These are phyloP conservation scores for Bactericera cockerelli DNA, from an alignment of 1,140 invertebrate species.

Conservation along the genomic window DNA sequence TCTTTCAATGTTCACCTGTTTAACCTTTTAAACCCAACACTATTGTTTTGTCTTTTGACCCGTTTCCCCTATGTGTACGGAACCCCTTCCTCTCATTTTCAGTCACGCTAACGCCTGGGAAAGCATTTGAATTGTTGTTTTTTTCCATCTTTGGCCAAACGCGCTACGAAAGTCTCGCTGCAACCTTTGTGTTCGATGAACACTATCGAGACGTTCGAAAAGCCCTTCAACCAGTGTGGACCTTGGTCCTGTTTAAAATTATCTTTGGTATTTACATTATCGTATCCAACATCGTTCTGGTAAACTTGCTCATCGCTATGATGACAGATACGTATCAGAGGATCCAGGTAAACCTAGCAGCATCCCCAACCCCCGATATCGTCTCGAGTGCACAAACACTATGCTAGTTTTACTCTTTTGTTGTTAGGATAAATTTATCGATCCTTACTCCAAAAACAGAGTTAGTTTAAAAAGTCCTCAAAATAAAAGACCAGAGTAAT, in stretches of 20 bases:
- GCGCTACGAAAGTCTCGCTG: slow-evolving; percentile 53
- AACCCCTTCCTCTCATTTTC: slow-evolving; percentile 23
- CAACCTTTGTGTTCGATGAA: background rate
- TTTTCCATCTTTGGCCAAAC: slow-evolving; percentile 98
- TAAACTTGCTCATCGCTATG: slow-evolving; percentile 99
- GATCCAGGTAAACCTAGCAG: slow-evolving; percentile 57
- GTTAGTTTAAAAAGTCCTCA: no score
- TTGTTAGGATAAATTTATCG: no score
- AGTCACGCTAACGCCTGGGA: slow-evolving; percentile 74
- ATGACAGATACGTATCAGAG: slow-evolving; percentile 99
- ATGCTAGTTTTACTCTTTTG: no score
- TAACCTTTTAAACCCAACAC: no score
- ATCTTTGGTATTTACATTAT: slow-evolving; percentile 89
- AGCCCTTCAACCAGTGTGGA: slow-evolving; percentile 49
- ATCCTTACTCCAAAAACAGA: no score
- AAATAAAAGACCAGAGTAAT: no score
- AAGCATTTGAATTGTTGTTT: slow-evolving; percentile 93
- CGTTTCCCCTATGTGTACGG: no score
- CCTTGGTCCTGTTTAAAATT: slow-evolving; percentile 61
- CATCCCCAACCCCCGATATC: no score
- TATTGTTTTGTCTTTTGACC: no score
- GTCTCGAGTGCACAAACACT: no score
- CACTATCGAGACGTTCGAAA: slow-evolving; percentile 47
- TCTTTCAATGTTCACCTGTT: no score
- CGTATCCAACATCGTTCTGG: slow-evolving; percentile 94